A percentile compares a stretch with the other conserved stretches of the same genome.
Evolutionary conservation across 2,888 invertebrate genomes (phyloP).

Genomic region (Kuschelorhynchus macadamiae): DNA sequence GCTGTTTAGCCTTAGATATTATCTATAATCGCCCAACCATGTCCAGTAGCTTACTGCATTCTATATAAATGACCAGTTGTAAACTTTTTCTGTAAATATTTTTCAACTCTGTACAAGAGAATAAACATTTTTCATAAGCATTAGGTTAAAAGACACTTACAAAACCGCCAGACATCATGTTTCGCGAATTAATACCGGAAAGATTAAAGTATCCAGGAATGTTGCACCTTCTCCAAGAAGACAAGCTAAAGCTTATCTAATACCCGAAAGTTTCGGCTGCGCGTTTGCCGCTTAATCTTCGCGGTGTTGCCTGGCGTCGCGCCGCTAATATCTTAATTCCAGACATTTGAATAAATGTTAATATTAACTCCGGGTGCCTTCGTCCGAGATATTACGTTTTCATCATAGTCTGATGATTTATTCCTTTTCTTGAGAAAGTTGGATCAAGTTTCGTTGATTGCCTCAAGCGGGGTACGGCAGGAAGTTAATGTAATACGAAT

Average conservation of each 20-base stretch:
- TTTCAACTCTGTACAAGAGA: too few species aligned
- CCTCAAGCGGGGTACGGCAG: slow-evolving; percentile 27
- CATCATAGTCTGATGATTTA: slow-evolving; percentile 48
- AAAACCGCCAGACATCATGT: slow-evolving; percentile 36
- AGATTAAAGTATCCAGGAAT: slow-evolving; percentile 43
- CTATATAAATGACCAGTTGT: too few species aligned
- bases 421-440: slow-evolving; percentile 47
- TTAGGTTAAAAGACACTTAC: background rate
- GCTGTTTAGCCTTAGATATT: too few species aligned
- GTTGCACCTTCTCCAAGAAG: slow-evolving; percentile 46
- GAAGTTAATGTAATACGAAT: slow-evolving; percentile 15
- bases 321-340: slow-evolving; percentile 67
- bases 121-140: too few species aligned
- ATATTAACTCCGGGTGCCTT: slow-evolving; percentile 53
- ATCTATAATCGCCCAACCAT: too few species aligned
- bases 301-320: slow-evolving; percentile 58
- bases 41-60: too few species aligned
- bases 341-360: slow-evolving; percentile 66
- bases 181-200: slow-evolving; percentile 43
- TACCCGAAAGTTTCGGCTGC: slow-evolving; percentile 45
- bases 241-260: slow-evolving; percentile 50
- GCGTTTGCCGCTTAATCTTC: slow-evolving; percentile 62
- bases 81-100: too few species aligned
- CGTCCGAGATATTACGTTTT: slow-evolving; percentile 46
- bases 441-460: slow-evolving; percentile 50